Conservation (phyloP, 2,888 invertebrate species). For the Trichogramma dendrolimi region DNA sequence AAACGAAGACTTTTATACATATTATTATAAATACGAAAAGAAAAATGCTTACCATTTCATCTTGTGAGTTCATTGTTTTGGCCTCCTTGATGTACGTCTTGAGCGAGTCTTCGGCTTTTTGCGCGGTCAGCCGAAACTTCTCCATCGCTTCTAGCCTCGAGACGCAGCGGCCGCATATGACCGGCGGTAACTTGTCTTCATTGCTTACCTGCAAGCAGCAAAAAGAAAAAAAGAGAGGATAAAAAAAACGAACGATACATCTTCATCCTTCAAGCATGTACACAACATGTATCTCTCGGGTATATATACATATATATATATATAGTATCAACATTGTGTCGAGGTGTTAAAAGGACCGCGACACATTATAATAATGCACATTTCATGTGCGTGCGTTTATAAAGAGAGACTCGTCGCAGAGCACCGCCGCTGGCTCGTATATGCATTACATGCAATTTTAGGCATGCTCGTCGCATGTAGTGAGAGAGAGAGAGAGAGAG, state of each 20-base stretch:
- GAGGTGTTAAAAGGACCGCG: no score
- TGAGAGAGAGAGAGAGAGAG: neutral
- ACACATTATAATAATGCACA: no score
- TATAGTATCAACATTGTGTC: no score
- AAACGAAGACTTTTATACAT: no score
- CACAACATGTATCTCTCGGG: no score
- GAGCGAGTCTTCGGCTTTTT: slow-evolving; percentile 70
- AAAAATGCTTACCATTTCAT: slow-evolving; percentile 60
- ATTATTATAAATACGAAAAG: no score
- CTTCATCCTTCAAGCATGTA: neutral
- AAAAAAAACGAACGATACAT: neutral
- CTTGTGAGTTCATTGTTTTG: slow-evolving; percentile 58
- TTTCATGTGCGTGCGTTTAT: no score
- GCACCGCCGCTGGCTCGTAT: no score
- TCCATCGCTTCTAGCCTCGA: slow-evolving; percentile 72
- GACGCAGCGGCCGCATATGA: slow-evolving; percentile 73
- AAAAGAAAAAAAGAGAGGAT: neutral
- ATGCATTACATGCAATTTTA: neutral
- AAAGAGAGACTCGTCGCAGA: no score
- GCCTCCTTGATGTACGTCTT: slow-evolving; percentile 73
- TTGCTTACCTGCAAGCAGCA: slow-evolving; percentile 61
- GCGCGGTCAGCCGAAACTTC: slow-evolving; percentile 72
- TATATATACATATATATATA: no score
- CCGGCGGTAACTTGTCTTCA: slow-evolving; percentile 71
- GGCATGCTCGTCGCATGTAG: neutral